Base-by-base conservation (phyloP, 2,888 invertebrate genomes). In the Andrena dorsata region DNA sequence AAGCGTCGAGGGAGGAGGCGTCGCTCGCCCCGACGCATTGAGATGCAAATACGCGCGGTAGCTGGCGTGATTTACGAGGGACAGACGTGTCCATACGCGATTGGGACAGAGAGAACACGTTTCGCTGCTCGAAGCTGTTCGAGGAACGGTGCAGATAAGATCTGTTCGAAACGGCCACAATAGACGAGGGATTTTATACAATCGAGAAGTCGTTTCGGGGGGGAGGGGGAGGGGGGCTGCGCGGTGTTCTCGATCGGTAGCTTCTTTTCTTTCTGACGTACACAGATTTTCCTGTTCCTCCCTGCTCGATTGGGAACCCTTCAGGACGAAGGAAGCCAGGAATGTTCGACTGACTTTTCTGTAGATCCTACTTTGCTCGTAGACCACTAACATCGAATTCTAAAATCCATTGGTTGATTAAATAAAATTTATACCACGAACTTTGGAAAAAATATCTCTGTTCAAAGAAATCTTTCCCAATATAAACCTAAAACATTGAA, bases 61-160 rank as follows among this genome's bases (percentile, higher is more conserved):
- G 83, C 76, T 61, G 77, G 71, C 63, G 89, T 91, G 91, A 91
- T 91, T 91, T 91, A 91, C 86, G 90, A 91, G 85, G 80, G 83
- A 82, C 84, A 79, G 74, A 84, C 84, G 85, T 82, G 87, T 85
- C 85, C 84, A 83, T 86, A 73, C 69, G 85, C 76, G 77, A 86
- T 76, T 70, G 69, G 74, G 73, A 80, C 76, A 65, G 70, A 61
- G 69, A 76, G 76, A 69, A 66, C 56, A 56, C 68, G 79, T 74
- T 81, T 71, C 56, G 60, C 70, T 73, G 68, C 64, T 80, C 85
- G 80, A 82, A 87, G 69, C 71, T 68, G 78, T 78, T 84, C 74
- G 76, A 64, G 65, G 73, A 68, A 56, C 76, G 56, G 61, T 1
- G 53, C 65, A 76, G 89, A 89, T 89, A 88, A 87, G 83, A 89